A percentile compares a stretch with the other conserved stretches of the same genome.
Evolutionary conservation across 2,888 invertebrate species (phyloP).

Genomic region (Rosalia funebris): DNA sequence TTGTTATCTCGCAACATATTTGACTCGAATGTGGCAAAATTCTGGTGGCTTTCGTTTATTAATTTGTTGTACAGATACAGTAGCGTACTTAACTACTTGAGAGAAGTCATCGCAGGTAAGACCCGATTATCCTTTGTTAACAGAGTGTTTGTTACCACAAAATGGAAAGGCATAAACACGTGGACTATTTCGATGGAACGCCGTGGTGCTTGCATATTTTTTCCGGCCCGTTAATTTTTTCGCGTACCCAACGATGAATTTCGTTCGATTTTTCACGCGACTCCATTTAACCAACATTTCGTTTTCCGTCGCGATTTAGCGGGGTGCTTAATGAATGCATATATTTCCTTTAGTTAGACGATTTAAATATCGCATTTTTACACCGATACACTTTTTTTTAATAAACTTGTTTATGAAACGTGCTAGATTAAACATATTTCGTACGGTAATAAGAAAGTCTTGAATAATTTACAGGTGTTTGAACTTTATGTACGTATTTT

Average conservation of each 20-base stretch:
- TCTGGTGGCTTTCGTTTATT: constrained; percentile 44
- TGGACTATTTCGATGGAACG: constrained; percentile 44
- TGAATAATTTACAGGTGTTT: constrained; percentile 21
- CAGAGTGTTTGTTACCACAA: constrained; percentile 44
- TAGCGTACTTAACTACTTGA: constrained; percentile 51
- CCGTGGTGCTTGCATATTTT: background rate
- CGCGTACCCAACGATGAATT: too few relatives aligned
- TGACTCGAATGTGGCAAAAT: constrained; percentile 58
- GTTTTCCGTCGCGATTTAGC: background rate
- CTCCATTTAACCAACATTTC: background rate
- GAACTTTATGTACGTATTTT: constrained; percentile 11
- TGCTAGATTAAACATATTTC: background rate
- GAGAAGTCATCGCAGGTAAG: constrained; percentile 47
- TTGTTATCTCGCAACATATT: constrained; percentile 49
- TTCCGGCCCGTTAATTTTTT: background rate
- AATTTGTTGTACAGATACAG: constrained; percentile 44
- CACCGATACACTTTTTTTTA: too few relatives aligned
- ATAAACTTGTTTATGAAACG: too few relatives aligned
- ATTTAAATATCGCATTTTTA: too few relatives aligned
- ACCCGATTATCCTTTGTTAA: constrained; percentile 47
- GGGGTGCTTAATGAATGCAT: background rate
- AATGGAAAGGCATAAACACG: constrained; percentile 52
- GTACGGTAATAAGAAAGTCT: background rate
- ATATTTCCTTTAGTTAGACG: too few relatives aligned
- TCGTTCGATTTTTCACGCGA: background rate